Conservation (phyloP, 1,140 invertebrate species). For the Hermetia illucens region DNA sequence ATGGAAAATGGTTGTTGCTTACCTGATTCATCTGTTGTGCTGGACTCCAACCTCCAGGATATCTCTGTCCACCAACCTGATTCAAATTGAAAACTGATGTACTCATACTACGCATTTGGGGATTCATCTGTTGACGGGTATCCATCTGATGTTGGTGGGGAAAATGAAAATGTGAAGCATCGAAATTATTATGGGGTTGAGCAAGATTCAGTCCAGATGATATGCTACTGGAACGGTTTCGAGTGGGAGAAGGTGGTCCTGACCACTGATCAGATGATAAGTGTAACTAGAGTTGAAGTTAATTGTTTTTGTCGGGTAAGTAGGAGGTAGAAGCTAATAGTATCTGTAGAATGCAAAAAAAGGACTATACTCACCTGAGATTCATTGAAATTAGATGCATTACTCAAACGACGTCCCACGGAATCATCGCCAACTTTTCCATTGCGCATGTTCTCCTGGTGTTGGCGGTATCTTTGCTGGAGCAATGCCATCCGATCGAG, state of each 20-base stretch:
- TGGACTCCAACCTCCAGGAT: too few relatives aligned
- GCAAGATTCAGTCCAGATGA: constrained; percentile 31
- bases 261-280: constrained; percentile 29
- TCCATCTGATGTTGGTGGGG: constrained; percentile 18
- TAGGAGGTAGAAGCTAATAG: constrained; percentile 9
- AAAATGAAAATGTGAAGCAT: constrained; percentile 26
- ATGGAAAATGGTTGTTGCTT: constrained; percentile 1
- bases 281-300: background rate
- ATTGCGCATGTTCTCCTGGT: constrained; percentile 40
- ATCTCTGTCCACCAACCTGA: constrained; percentile 13
- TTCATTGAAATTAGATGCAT: background rate
- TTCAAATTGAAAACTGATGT: constrained; percentile 41
- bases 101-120: constrained; percentile 24
- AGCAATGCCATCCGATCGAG: constrained; percentile 31
- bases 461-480: constrained; percentile 48
- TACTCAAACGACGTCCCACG: constrained; percentile 10
- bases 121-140: constrained; percentile 6
- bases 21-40: constrained; percentile 33
- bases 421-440: constrained; percentile 31
- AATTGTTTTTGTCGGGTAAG: too few relatives aligned
- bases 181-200: constrained; percentile 26
- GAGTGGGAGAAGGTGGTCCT: constrained; percentile 28
- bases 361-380: background rate
- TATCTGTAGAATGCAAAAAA: constrained; percentile 8
- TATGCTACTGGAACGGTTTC: constrained; percentile 36